Base-by-base conservation (phyloP, 2,797 vertebrate genomes). In the Lophotriccus pileatus region DNA sequence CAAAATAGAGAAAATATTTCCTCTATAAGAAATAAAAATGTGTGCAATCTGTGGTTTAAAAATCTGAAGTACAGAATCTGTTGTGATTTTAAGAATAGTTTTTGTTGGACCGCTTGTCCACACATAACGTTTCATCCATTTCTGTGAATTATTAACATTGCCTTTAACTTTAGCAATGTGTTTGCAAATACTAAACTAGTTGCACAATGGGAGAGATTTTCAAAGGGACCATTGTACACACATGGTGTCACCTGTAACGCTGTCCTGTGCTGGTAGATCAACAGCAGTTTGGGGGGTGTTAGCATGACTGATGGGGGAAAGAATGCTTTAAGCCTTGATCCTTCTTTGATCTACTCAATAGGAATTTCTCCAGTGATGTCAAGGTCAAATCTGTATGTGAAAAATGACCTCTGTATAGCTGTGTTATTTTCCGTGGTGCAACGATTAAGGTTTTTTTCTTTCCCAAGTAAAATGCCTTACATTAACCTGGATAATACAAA, bases 401-500 rank as follows among this genome's bases (percentile, higher is more conserved):
- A 77, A 81, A 84, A 70, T 84, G n/a, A 18, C 30, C 24, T 78
- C 41, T 73, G 0, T 47, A 11, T 69, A 73, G 49, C 24, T 72
- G 50, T 80, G 55, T 79, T 93, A n/a, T 77, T 91, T 94, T 88
- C 67, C 64, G 24, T 86, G 70, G 37, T 69, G 63, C 55, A 60
- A 11, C 49, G 18, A 25, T 44, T 84, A 43, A 73, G 24, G 50
- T 84, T 85, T 30, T 75, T 87, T 63, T 78, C 59, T 81, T 78
- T 55, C 72, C 56, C 55, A 73, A 62, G 50, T 91, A 84, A 89
- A 77, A 59, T 81, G 88, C 69, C 73, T 94, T 55, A 46, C 47
- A 67, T 94, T 93, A 92, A 90, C 85, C 70, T 94, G 83, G 47
- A 28, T 90, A 86, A 82, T 67, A 76, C 47, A 94, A 93, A 60